Conservation (phyloP, 92 coral and sea anemone species). For the Paragorgia papillata region DNA sequence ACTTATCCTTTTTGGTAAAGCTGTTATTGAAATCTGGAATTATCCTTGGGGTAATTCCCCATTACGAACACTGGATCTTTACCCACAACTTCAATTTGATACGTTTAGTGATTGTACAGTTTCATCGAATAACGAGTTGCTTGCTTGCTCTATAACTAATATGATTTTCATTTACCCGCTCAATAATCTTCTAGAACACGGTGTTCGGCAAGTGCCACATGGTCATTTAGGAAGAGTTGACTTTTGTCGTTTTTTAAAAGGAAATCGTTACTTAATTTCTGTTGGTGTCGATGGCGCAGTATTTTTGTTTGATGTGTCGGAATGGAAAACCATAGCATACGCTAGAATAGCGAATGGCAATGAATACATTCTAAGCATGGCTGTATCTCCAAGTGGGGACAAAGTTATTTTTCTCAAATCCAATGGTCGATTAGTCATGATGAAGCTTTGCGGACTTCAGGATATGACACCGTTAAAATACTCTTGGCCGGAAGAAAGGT, state of each 20-base stretch:
- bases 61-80: too few relatives aligned
- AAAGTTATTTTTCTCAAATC: too few relatives aligned
- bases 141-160: slow-evolving; percentile 9
- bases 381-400: too few relatives aligned
- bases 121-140: too few relatives aligned
- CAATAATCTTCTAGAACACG: not conserved
- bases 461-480: too few relatives aligned
- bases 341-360: not conserved
- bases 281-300: too few relatives aligned
- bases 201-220: slow-evolving; percentile 11
- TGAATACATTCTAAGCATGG: not conserved
- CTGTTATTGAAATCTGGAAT: not conserved
- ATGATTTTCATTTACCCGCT: not conserved
- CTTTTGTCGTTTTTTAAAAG: slow-evolving; percentile 49
- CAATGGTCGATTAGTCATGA: too few relatives aligned
- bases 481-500: too few relatives aligned
- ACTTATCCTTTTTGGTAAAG: not conserved
- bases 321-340: slow-evolving; percentile 27
- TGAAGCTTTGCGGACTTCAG: too few relatives aligned
- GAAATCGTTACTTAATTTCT: slow-evolving; percentile 53
- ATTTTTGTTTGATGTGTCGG: slow-evolving; percentile 48
- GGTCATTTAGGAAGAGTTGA: slow-evolving; percentile 51
- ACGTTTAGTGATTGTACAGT: not conserved
- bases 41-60: too few relatives aligned
- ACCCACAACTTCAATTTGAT: too few relatives aligned